Conservation (phyloP, 2,797 vertebrate species). For the Oreochromis mossambicus region DNA sequence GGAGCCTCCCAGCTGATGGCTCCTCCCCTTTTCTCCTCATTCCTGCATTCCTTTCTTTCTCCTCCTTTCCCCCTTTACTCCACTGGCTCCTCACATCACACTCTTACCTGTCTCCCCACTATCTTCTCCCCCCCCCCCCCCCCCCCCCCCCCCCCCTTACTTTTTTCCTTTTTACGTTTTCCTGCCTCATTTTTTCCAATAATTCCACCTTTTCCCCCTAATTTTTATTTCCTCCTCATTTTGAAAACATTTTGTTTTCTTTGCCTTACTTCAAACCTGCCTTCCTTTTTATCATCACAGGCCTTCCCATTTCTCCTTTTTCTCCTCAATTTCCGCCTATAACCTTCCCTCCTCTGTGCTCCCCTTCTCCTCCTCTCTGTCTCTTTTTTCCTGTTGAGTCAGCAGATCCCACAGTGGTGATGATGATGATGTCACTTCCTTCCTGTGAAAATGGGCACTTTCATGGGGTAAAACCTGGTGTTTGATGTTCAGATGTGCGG, state of each 20-base stretch:
- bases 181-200: neutral
- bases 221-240: neutral
- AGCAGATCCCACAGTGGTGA: neutral
- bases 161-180: neutral
- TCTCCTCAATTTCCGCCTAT: neutral
- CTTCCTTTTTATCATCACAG: neutral
- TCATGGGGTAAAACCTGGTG: neutral
- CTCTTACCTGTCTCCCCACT: neutral
- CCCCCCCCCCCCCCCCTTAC: too few species aligned
- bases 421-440: slow-evolving; percentile 6
- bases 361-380: too few species aligned
- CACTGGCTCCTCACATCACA: neutral
- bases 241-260: neutral
- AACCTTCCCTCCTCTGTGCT: neutral
- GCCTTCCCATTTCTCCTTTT: neutral
- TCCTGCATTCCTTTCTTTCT: neutral
- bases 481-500: slow-evolving; percentile 20
- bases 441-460: neutral
- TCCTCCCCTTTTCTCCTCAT: neutral
- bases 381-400: neutral
- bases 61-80: neutral
- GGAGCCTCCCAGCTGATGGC: neutral
- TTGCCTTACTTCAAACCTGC: neutral
- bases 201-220: neutral
- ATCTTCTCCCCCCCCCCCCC: too few species aligned